Evolutionary conservation across 2,888 invertebrate genomes (phyloP).

Genomic region (Drosophila tanythrix): DNA sequence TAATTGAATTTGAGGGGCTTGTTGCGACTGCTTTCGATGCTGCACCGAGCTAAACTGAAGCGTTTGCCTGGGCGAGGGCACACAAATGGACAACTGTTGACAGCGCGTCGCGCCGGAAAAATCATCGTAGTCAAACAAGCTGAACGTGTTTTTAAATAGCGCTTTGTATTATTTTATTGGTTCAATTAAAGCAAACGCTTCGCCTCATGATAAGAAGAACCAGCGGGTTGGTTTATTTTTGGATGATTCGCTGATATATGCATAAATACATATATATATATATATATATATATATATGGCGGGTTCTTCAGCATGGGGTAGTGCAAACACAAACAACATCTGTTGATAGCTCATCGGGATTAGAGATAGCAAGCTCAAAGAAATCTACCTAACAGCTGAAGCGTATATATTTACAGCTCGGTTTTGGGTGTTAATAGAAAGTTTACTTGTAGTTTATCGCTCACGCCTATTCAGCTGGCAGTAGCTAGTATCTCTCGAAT

Average conservation of each 20-base stretch:
- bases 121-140: slow-evolving; percentile 54
- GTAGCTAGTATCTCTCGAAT: not conserved
- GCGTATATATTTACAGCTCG: slow-evolving; percentile 36
- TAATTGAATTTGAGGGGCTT: slow-evolving; percentile 15
- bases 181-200: slow-evolving; percentile 74
- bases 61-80: slow-evolving; percentile 39
- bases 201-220: slow-evolving; percentile 64
- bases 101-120: slow-evolving; percentile 50
- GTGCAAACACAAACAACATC: slow-evolving; percentile 48
- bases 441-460: slow-evolving; percentile 31
- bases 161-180: slow-evolving; percentile 81
- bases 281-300: not conserved
- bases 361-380: slow-evolving; percentile 9
- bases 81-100: slow-evolving; percentile 55
- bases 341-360: slow-evolving; percentile 21
- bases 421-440: slow-evolving; percentile 34
- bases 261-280: not conserved
- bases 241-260: slow-evolving; percentile 14
- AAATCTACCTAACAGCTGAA: not conserved
- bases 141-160: slow-evolving; percentile 67
- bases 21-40: slow-evolving; percentile 64
- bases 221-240: slow-evolving; percentile 20
- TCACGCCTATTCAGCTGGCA: no score
- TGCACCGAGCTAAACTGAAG: slow-evolving; percentile 60
- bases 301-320: slow-evolving; percentile 13